Evolutionary conservation across 2,888 invertebrate species (phyloP), one percentile per base, ranked within the genome.

Genomic region (Volucella inanis): DNA sequence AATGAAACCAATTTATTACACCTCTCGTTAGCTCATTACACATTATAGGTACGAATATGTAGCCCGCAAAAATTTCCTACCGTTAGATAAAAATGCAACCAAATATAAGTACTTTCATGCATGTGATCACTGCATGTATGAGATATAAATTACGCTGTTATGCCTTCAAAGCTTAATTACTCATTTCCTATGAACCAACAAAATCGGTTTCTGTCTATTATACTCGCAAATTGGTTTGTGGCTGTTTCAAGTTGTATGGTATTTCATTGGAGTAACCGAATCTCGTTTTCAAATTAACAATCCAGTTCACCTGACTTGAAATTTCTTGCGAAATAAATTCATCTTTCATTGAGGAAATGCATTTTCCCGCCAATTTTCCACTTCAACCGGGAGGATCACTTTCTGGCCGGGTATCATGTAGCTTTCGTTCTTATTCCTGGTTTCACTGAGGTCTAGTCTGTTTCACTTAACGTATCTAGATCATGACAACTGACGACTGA

Each of bases 391-490:
- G 62, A 80, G 62, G 74, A 80, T 74, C 62, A 74, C 67, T 80
- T 68, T 78, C 71, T 43, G 38, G 70, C 10, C 14, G 1, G 4
- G 11, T 4, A 22, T 10, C 12, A 9, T 10, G 8, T 14, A 49
- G 65, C 59, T 61, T 59, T 71, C 62, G 49, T 61, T 54, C 47
- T 49, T 45, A 72, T 65, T 71, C 64, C 64, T 47, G 49, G 54
- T 61, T 67, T 79, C 61, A 67, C 47, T 74, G 49, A 54, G n/a
- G 39, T 61, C 41, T 10, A 39, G 49, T 50, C 78, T 54, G 47
- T 65, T 67, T 77, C 71, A 62, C 71, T 72, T 68, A 49, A 72
- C 72, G 22, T 52, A 78, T 74, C 78, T 74, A 68, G 78, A 70
- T 68, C 74, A 49, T 45, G 61, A 12, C 76, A 70, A 57, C 64